These are phyloP conservation scores for Eidolon dupreanum DNA, from an alignment of 2,797 vertebrate genomes.

Conservation along the genomic window DNA sequence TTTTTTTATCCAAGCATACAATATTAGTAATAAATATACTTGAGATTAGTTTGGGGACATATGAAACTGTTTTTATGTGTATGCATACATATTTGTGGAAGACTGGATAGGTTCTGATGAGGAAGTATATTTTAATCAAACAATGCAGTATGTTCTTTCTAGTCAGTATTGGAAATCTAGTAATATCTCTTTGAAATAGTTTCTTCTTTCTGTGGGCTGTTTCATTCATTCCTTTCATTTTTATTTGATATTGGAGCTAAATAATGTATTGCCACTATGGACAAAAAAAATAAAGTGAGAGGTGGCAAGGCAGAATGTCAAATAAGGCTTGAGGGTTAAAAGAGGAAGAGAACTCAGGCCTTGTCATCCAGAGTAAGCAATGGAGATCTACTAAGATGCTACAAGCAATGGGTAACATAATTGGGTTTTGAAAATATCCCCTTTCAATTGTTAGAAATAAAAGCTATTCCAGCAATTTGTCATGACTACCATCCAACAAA, in stretches of 20 bases:
- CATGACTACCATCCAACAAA: neutral
- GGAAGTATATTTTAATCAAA: neutral
- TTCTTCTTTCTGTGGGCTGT: neutral
- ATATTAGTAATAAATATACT: neutral
- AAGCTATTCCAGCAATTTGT: neutral
- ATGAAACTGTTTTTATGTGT: neutral
- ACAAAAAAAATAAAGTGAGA: neutral
- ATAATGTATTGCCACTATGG: neutral
- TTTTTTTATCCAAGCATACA: neutral
- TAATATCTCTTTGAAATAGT: neutral
- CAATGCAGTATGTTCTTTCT: no score
- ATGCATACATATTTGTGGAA: neutral
- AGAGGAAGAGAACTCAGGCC: accelerated
- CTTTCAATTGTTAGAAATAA: neutral
- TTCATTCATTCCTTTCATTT: neutral
- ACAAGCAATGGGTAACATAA: neutral
- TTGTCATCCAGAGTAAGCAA: neutral
- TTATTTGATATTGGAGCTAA: neutral
- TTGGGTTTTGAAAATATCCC: neutral
- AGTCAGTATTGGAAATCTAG: neutral
- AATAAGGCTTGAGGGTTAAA: neutral
- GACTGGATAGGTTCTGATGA: neutral
- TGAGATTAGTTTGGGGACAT: neutral
- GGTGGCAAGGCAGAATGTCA: neutral
- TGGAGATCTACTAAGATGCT: neutral